Percentiles rank a stretch among this genome's conserved stretches.
phyloP scores from a whole-genome alignment of 2,113 vertebrate genomes.

The Bungarus multicinctus region DNA sequence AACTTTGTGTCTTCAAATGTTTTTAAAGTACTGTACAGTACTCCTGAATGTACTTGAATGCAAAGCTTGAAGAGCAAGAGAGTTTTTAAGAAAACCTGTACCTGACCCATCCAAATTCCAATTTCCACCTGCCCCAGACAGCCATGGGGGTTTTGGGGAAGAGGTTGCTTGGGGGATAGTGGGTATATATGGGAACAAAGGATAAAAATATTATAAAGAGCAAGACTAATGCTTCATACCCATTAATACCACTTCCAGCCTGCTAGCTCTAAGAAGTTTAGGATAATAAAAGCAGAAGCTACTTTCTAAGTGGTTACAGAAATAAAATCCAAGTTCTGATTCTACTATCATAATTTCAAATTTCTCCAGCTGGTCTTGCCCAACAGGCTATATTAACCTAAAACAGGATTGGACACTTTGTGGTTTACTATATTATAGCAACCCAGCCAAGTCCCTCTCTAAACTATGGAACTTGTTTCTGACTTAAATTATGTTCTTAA shows the following conservation, averaged over 20 bases:
- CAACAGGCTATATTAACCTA: neutral
- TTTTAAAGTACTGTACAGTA: neutral
- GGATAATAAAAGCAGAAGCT: neutral
- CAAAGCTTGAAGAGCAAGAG: neutral
- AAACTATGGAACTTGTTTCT: neutral
- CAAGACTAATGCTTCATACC: neutral
- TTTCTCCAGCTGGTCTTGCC: neutral
- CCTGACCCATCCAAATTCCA: neutral
- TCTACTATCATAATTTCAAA: neutral
- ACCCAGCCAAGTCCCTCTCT: neutral
- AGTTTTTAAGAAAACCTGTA: neutral
- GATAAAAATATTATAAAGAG: neutral
- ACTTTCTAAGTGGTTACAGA: neutral
- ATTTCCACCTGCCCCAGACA: neutral
- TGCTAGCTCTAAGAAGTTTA: neutral
- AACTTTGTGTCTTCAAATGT: neutral
- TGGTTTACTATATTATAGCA: neutral
- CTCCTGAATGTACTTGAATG: neutral
- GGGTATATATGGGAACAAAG: neutral
- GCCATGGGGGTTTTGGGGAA: too few relatives aligned
- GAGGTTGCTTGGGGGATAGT: neutral
- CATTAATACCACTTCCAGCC: too few relatives aligned
- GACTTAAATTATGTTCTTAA: neutral
- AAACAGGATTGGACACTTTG: neutral
- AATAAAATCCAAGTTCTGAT: neutral